Evolutionary conservation across 2,888 invertebrate genomes (phyloP).

Genomic region (Tuberolachnus salignus): DNA sequence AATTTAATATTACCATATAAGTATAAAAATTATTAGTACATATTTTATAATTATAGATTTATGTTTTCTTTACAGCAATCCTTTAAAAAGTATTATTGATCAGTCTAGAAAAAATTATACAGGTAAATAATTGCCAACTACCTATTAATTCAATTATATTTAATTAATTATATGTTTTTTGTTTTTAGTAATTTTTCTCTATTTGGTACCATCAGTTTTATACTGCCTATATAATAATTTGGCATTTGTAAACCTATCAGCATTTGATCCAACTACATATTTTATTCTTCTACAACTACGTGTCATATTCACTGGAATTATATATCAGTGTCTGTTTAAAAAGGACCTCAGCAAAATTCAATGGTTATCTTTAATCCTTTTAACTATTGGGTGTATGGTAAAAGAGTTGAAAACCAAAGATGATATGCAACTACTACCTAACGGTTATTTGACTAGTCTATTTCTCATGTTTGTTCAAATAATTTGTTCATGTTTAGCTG

Average conservation of each 20-base stretch:
- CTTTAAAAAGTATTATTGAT: slow-evolving; percentile 32
- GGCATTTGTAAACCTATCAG: slow-evolving; percentile 85
- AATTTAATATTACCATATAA: too few relatives aligned
- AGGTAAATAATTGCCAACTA: slow-evolving; percentile 7
- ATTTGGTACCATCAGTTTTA: slow-evolving; percentile 87
- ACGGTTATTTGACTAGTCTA: slow-evolving; percentile 34
- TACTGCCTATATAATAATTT: slow-evolving; percentile 96
- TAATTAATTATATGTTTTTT: neutral
- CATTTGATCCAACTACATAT: slow-evolving; percentile 94
- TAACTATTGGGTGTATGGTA: slow-evolving; percentile 89
- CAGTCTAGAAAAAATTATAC: slow-evolving; percentile 32
- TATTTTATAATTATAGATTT: neutral
- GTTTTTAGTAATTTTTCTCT: slow-evolving; percentile 77
- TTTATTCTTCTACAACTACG: slow-evolving; percentile 87
- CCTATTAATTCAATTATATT: neutral
- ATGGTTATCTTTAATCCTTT: slow-evolving; percentile 85
- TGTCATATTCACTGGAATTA: slow-evolving; percentile 88
- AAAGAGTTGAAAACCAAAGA: slow-evolving; percentile 69
- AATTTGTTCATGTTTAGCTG: slow-evolving; percentile 86
- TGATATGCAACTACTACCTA: neutral
- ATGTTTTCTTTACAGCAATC: slow-evolving; percentile 25
- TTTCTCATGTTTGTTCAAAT: slow-evolving; percentile 72
- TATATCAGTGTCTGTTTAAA: slow-evolving; percentile 87
- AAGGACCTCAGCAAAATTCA: slow-evolving; percentile 80
- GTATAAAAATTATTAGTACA: too few relatives aligned